Percentiles rank a stretch among this genome's conserved stretches.
Conservation (phyloP, 2,888 invertebrate genomes). For the Halocaridina rubra region DNA sequence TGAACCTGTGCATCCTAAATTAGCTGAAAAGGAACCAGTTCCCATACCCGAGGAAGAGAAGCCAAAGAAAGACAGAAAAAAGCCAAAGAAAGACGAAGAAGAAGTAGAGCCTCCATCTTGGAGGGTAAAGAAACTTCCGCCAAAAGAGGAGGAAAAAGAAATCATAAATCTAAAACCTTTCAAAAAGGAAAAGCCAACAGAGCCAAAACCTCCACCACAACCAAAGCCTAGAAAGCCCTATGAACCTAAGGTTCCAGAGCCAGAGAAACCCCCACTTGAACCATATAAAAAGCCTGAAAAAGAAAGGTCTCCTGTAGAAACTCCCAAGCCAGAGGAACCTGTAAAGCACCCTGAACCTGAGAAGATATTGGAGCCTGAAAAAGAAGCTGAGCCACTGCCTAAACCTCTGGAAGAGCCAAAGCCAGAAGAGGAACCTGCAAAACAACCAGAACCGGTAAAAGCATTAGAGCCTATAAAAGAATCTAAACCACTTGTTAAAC, state of each 20-base stretch:
- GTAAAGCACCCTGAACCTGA: conserved; percentile 1
- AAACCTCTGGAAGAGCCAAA: neutral
- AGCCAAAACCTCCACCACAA: conserved; percentile 42
- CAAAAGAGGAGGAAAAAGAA: conserved; percentile 39
- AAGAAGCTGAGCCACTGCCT: neutral
- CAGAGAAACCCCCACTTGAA: conserved; percentile 32
- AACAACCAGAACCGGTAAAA: neutral
- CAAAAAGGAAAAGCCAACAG: conserved; percentile 40
- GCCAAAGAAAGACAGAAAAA: neutral
- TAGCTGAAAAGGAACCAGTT: neutral
- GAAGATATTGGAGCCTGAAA: conserved; percentile 6
- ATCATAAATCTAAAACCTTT: conserved; percentile 40
- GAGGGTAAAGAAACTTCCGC: conserved; percentile 35
- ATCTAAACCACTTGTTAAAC: neutral
- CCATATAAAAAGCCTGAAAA: conserved; percentile 17
- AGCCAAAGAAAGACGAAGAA: conserved; percentile 40
- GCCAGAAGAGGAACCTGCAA: conserved; percentile 22
- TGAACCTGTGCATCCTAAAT: neutral
- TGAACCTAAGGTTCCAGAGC: conserved; percentile 42
- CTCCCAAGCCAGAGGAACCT: neutral
- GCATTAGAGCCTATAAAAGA: neutral
- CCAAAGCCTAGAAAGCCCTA: conserved; percentile 36
- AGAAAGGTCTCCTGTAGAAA: conserved; percentile 24
- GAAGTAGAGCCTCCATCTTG: conserved; percentile 34
- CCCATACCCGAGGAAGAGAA: conserved; percentile 5